Base-by-base conservation (phyloP, 2,888 invertebrate species). In the Pseudococcus jackbeardsleyi region DNA sequence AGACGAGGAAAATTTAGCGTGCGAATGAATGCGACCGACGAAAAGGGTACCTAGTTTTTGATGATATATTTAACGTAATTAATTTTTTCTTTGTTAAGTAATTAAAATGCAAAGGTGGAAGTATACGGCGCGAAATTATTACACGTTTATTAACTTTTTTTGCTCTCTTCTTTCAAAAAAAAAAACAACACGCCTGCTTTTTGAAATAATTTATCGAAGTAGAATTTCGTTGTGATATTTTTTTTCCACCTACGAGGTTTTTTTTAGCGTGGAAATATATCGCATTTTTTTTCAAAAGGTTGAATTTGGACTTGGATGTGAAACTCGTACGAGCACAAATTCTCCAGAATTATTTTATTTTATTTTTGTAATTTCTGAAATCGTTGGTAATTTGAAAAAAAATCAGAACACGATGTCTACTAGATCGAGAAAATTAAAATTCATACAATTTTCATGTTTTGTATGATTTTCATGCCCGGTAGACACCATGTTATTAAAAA, bases 11-110 rank as follows among this genome's bases (percentile, higher is more conserved):
- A 64, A 64, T 19, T 22, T 7, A 64, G 7, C 22, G 64, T 64
- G 22, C 64, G 64, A 64, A 64, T 64, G 64, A 64, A 64, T 64
- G 19, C 64, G 22, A 64, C 64, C 64, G 22, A 64, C 64, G 64
- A 64, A 64, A 64, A 64, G 64, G 64, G 64, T 64, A n/a, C n/a
- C n/a, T n/a, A 54, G 64, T 64, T 64, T 9, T 64, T 64, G 64
- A 64, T 64, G 64, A 64, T 64, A 64, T 64, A 64, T 64, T 64
- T 64, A 64, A 64, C 64, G 22, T 64, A 64, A 64, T 64, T 64
- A 64, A 22, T 64, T 22, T 64, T 64, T 64, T 64, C 22, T 64
- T 64, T 19, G 64, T 64, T 22, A 22, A 64, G 64, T 22, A 64
- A 64, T 64, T 64, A 64, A 64, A 64, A 64, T 64, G 22, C 64